Evolutionary conservation across 2,888 invertebrate genomes (phyloP).

Genomic region (Lepidochrysops patricia): DNA sequence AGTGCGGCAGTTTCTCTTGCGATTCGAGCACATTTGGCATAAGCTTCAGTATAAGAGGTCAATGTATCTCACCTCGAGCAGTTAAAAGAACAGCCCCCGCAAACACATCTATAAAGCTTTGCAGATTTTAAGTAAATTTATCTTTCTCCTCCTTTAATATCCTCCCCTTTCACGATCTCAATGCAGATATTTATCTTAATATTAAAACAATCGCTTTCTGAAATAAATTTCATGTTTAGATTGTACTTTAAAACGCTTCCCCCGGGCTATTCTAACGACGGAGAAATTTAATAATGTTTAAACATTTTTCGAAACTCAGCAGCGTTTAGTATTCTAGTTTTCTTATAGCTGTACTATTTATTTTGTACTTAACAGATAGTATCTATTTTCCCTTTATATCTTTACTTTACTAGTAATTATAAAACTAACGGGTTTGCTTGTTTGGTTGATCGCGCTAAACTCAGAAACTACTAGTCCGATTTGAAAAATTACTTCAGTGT

Average conservation of each 20-base stretch:
- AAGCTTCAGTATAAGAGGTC: background rate
- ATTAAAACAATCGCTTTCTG: slow-evolving; percentile 4
- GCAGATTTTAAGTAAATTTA: slow-evolving; percentile 1
- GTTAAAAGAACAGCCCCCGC: background rate
- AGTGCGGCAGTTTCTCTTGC: too few relatives aligned
- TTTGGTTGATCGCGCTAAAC: too few relatives aligned
- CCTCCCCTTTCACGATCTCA: background rate
- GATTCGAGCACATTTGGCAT: background rate
- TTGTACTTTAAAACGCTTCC: slow-evolving; percentile 1
- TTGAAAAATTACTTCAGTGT: too few relatives aligned
- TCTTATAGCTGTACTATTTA: background rate
- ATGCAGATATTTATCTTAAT: slow-evolving; percentile 9
- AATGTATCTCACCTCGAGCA: background rate
- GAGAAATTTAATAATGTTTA: slow-evolving; percentile 3
- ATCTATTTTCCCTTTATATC: background rate
- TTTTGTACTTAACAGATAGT: background rate
- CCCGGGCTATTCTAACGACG: background rate
- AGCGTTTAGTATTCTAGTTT: background rate
- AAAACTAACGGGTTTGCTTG: too few relatives aligned
- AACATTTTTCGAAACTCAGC: background rate
- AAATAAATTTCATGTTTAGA: background rate
- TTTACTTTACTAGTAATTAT: too few relatives aligned
- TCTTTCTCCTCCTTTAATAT: slow-evolving; percentile 5
- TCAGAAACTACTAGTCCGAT: too few relatives aligned
- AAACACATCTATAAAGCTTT: background rate